Percentiles rank a stretch among this genome's conserved stretches.
phyloP scores from a whole-genome alignment of 2,113 vertebrate genomes.

The Dipodomys ordii region DNA sequence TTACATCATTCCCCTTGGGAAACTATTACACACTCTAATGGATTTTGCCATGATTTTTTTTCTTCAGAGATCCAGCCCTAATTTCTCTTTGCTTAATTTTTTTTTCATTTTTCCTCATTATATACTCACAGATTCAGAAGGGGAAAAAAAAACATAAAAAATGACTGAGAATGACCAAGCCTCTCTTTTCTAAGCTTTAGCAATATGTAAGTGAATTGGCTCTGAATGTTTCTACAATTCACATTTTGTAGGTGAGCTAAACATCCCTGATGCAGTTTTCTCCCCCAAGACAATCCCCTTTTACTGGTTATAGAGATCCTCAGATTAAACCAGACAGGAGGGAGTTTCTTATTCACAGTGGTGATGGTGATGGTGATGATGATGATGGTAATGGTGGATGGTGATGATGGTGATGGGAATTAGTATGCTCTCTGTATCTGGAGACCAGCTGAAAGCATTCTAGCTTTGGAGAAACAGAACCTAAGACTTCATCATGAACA shows the following conservation, averaged over 20 bases:
- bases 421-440: neutral
- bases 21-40: slow-evolving; percentile 71
- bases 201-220: neutral
- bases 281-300: neutral
- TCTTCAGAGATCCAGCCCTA: slow-evolving; percentile 51
- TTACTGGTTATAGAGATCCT: slow-evolving; percentile 2
- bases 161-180: neutral
- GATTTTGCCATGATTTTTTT: slow-evolving; percentile 46
- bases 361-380: neutral
- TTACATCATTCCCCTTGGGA: slow-evolving; percentile 69
- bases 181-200: neutral
- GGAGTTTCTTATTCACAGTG: neutral
- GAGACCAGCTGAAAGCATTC: neutral
- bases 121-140: neutral
- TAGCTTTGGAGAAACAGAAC: neutral
- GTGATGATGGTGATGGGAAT: too few relatives aligned
- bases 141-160: slow-evolving; percentile 1
- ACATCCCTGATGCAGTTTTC: neutral
- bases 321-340: neutral
- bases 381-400: too few relatives aligned
- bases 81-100: slow-evolving; percentile 64
- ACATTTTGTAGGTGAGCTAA: neutral
- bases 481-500: neutral
- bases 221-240: neutral
- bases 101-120: slow-evolving; percentile 56